Evolutionary conservation across 1,140 invertebrate species (phyloP).

Genomic region (Eumaeus atala): DNA sequence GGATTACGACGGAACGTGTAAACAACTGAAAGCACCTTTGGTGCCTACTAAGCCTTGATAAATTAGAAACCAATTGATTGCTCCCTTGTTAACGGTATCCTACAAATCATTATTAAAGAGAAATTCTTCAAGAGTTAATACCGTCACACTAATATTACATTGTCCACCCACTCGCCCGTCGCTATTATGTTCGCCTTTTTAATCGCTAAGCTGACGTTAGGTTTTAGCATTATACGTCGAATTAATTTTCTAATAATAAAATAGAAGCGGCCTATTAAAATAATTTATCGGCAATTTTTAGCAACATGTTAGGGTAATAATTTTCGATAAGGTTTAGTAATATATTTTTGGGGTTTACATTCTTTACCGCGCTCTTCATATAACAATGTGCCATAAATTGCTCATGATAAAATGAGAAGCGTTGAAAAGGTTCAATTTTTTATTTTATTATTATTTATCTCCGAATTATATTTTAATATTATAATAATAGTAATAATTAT

Average conservation of each 20-base stretch:
- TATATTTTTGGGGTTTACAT: slow-evolving; percentile 4
- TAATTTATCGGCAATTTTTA: slow-evolving; percentile 9
- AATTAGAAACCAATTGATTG: background rate
- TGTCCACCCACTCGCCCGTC: slow-evolving; percentile 28
- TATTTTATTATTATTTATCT: too few relatives aligned
- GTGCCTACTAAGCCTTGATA: background rate
- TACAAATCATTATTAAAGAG: slow-evolving; percentile 23
- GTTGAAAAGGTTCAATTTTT: too few relatives aligned
- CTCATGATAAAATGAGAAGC: too few relatives aligned
- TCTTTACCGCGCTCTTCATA: background rate
- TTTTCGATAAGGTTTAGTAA: slow-evolving; percentile 5
- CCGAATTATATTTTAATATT: too few relatives aligned
- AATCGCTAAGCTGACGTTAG: slow-evolving; percentile 38
- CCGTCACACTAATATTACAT: slow-evolving; percentile 34
- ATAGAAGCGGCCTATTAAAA: slow-evolving; percentile 9
- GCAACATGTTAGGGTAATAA: slow-evolving; percentile 9
- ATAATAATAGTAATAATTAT: too few relatives aligned
- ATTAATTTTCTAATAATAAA: background rate
- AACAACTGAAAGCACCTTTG: too few relatives aligned
- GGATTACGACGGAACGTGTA: too few relatives aligned
- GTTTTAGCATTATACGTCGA: slow-evolving; percentile 38
- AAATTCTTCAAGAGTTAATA: slow-evolving; percentile 29
- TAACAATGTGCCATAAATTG: too few relatives aligned
- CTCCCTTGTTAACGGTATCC: slow-evolving; percentile 5
- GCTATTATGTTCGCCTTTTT: slow-evolving; percentile 33